Base-by-base conservation (phyloP, 1,140 invertebrate species). In the Oppia nitens region DNA sequence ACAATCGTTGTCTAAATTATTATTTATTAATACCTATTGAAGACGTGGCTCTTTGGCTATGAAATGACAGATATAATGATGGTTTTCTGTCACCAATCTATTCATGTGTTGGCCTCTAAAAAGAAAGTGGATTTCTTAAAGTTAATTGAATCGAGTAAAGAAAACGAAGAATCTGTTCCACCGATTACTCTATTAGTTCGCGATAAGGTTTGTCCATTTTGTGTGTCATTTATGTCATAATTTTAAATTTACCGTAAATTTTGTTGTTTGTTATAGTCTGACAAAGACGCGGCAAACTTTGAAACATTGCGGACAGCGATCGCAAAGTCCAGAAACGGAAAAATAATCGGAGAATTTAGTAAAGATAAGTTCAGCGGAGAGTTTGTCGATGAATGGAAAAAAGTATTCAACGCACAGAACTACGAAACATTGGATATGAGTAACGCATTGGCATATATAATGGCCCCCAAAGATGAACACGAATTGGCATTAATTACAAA, bases 111-210 rank as follows among this genome's bases (percentile, higher is more conserved):
- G 25, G 87, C 92, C 0, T 95, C 91, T 69, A 97, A 95, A 70
- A 96, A 96, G 73, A 98, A 98, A 73, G 91, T 96, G 59, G 92
- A 98, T 64, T 98, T 97, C 73, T 74, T 99, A 9, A 81, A 86
- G 64, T 84, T 89, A 67, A 79, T 94, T n/a, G 91, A 96, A 69
- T 83, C 81, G 65, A 78, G 79, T 12, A 92, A 86, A 71, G 83
- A 87, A 63, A 89, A 93, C 67, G 80, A 83, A 60, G 81, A 79
- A 29, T 71, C 66, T 53, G 73, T 93, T 47, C 88, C 94, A 24
- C 76, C 82, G 47, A 79, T 95, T 0, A 89, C 87, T 72, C 75
- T 97, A n/a, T 74, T 94, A 28, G 79, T 85, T 2, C 78, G 94
- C 69, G 92, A 98, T 68, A 87, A 91, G 74, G 81, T 40, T 9